These are phyloP conservation scores for Altica lythri DNA, from an alignment of 2,888 invertebrate genomes.

Conservation along the genomic window DNA sequence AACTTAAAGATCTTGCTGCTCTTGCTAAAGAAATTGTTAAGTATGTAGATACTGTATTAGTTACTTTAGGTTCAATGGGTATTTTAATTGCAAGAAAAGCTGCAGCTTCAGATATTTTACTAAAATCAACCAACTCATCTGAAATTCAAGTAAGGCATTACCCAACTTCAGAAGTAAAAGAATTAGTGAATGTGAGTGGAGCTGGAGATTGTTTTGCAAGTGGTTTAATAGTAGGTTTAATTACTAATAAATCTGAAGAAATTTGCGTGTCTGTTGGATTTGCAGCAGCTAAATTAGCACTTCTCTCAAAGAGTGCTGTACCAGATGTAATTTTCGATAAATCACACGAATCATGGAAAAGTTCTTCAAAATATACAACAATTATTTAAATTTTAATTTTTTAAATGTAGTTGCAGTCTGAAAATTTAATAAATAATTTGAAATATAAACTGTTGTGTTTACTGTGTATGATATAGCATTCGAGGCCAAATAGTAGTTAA, in stretches of 20 bases:
- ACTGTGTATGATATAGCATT: too few relatives aligned
- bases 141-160: slow-evolving; percentile 54
- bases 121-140: slow-evolving; percentile 22
- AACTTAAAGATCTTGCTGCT: slow-evolving; percentile 50
- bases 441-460: neutral
- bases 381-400: slow-evolving; percentile 15
- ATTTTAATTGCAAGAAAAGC: slow-evolving; percentile 59
- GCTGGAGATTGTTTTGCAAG: slow-evolving; percentile 80
- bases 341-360: slow-evolving; percentile 35
- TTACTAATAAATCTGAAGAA: slow-evolving; percentile 62
- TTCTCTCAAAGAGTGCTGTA: slow-evolving; percentile 66
- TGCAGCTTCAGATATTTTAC: slow-evolving; percentile 44
- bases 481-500: too few relatives aligned
- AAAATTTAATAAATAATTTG: too few relatives aligned
- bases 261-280: slow-evolving; percentile 67
- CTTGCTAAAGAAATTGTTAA: slow-evolving; percentile 56
- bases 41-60: slow-evolving; percentile 62
- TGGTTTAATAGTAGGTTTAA: slow-evolving; percentile 69
- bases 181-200: slow-evolving; percentile 76
- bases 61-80: slow-evolving; percentile 68
- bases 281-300: slow-evolving; percentile 64
- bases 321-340: slow-evolving; percentile 47
- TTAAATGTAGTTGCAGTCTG: neutral
- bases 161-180: slow-evolving; percentile 52
- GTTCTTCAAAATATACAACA: slow-evolving; percentile 33